Conservation (phyloP, 2,113 vertebrate species). For the Acanthisitta chloris region DNA sequence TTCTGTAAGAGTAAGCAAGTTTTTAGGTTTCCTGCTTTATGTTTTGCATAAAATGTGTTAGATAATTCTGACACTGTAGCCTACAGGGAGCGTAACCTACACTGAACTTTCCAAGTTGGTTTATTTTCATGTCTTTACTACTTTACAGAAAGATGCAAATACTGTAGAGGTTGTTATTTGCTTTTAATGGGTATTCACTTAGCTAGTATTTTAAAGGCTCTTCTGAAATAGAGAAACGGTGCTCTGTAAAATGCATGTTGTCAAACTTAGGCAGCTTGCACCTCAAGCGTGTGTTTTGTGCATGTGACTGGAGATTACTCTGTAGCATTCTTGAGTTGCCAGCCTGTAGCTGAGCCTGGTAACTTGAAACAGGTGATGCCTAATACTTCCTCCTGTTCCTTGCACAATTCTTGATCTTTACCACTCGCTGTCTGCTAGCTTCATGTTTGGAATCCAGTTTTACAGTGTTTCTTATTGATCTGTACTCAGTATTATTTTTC, state of each 20-base stretch:
- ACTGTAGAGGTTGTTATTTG: not conserved
- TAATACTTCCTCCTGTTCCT: not conserved
- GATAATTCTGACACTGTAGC: not conserved
- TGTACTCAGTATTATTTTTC: not conserved
- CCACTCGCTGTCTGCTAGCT: not conserved
- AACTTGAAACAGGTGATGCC: not conserved
- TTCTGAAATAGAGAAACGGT: not conserved
- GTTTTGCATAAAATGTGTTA: not conserved
- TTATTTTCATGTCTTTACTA: not conserved
- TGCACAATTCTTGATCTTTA: not conserved
- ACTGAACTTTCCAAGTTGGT: not conserved
- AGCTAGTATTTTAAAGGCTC: not conserved
- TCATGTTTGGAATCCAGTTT: not conserved
- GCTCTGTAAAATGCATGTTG: not conserved
- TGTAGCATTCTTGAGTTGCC: not conserved
- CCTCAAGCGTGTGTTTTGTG: not conserved
- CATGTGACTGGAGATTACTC: conserved; percentile 2
- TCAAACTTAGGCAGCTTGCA: not conserved
- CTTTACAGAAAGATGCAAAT: not conserved
- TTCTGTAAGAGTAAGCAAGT: not conserved
- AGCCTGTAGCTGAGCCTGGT: not conserved
- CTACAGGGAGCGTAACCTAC: not conserved
- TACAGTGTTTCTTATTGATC: not conserved
- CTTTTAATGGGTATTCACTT: not conserved
- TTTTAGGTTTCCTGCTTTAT: not conserved